Evolutionary conservation across 2,113 vertebrate genomes (phyloP).

Genomic region (Pao palembangensis): DNA sequence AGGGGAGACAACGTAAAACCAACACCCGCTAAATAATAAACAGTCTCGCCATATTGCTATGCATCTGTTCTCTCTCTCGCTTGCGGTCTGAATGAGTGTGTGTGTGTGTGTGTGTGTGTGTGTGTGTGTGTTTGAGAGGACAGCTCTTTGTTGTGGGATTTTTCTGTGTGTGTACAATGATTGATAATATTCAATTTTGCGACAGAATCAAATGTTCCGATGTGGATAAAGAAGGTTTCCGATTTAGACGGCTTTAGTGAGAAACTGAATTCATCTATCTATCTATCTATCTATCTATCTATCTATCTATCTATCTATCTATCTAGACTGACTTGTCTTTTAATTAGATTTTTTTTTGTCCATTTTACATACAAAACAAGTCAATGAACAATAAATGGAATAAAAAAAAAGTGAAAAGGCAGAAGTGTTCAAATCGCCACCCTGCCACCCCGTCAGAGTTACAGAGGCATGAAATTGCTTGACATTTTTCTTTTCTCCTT

Average conservation of each 20-base stretch:
- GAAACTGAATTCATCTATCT: conserved; percentile 14
- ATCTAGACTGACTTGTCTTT: not conserved
- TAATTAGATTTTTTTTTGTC: not conserved
- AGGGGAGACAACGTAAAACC: conserved; percentile 32
- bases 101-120: conserved; percentile 12
- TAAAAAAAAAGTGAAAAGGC: conserved; percentile 41
- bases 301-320: not conserved
- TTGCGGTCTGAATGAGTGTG: not conserved
- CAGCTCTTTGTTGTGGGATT: not conserved
- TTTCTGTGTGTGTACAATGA: conserved; percentile 9
- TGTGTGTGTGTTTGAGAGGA: not conserved
- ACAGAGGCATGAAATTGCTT: conserved; percentile 71
- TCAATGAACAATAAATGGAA: conserved; percentile 36
- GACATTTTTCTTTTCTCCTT: conserved; percentile 47
- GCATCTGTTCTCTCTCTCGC: conserved; percentile 41
- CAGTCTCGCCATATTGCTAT: conserved; percentile 45
- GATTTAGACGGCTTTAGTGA: conserved; percentile 37
- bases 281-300: not conserved
- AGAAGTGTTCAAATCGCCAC: conserved; percentile 66
- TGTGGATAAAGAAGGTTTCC: conserved; percentile 44
- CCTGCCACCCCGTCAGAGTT: conserved; percentile 49
- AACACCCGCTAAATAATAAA: conserved; percentile 48
- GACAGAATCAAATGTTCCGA: conserved; percentile 40
- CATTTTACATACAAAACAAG: conserved; percentile 15
- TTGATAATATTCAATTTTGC: conserved; percentile 46